phyloP scores from a whole-genome alignment of 1,140 invertebrate genomes.

The Eupeodes corollae region DNA sequence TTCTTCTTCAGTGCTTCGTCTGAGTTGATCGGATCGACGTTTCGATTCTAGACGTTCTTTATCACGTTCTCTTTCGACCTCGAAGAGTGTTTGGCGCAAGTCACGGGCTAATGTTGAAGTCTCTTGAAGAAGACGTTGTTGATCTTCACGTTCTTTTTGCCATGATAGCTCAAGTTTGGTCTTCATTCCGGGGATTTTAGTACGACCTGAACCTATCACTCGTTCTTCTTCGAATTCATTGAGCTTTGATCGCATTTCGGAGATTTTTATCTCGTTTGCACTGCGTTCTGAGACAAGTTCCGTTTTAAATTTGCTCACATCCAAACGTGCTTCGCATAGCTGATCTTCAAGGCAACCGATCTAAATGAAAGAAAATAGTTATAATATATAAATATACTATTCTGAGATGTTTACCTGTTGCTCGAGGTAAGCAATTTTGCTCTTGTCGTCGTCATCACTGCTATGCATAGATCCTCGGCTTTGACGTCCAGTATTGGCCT shows the following conservation, averaged over 20 bases:
- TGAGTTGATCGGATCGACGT: constrained; percentile 71
- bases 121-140: constrained; percentile 78
- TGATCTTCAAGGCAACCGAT: constrained; percentile 78
- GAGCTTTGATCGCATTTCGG: constrained; percentile 80
- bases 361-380: constrained; percentile 5
- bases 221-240: constrained; percentile 85
- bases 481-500: constrained; percentile 39
- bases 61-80: constrained; percentile 78
- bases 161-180: constrained; percentile 86
- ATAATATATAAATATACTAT: neutral
- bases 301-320: constrained; percentile 75
- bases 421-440: constrained; percentile 57
- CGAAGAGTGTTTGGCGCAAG: constrained; percentile 73
- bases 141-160: constrained; percentile 90
- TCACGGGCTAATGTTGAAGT: constrained; percentile 84
- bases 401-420: constrained; percentile 46
- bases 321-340: constrained; percentile 68
- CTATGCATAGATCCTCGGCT: constrained; percentile 35
- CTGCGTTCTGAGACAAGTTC: constrained; percentile 82
- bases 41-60: constrained; percentile 79
- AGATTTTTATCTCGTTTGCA: constrained; percentile 73
- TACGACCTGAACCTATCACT: constrained; percentile 63
- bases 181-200: constrained; percentile 72
- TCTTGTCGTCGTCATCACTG: constrained; percentile 46
- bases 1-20: constrained; percentile 74